A percentile compares a stretch with the other conserved stretches of the same genome.
Evolutionary conservation across 1,140 invertebrate species (phyloP).

Genomic region (Meloidogyne floridensis): DNA sequence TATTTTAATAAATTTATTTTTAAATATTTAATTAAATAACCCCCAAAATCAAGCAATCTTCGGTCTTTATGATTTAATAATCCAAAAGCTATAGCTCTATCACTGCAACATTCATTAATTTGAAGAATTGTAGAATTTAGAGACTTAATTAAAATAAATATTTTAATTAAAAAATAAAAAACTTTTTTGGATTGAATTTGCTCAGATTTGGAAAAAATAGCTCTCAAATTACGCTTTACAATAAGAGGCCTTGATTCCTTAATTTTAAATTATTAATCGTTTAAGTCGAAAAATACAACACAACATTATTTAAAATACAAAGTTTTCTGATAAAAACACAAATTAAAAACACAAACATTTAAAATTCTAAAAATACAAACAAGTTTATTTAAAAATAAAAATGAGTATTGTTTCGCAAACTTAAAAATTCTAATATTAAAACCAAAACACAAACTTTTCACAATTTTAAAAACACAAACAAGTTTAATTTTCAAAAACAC

Average conservation of each 20-base stretch:
- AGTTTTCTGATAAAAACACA: background rate
- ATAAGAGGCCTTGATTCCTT: constrained; percentile 27
- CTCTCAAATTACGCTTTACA: constrained; percentile 14
- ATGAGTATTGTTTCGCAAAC: no score
- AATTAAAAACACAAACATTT: background rate
- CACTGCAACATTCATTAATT: constrained; percentile 22
- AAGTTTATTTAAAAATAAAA: no score
- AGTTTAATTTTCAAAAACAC: no score
- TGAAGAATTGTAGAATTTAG: background rate
- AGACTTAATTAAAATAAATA: background rate
- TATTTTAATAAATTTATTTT: background rate
- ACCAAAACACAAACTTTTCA: no score
- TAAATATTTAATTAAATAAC: constrained; percentile 10
- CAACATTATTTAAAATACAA: background rate
- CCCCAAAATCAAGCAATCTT: constrained; percentile 27
- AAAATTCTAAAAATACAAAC: no score
- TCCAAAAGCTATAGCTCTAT: constrained; percentile 23
- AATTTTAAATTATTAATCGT: background rate
- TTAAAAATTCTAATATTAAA: no score
- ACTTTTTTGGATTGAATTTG: background rate
- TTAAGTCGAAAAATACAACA: no score
- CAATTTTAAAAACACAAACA: no score
- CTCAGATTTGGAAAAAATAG: constrained; percentile 8
- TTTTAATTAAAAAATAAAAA: background rate
- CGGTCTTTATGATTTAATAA: constrained; percentile 29